Conservation (phyloP, 2,888 invertebrate genomes). For the Achlya flavicornis region DNA sequence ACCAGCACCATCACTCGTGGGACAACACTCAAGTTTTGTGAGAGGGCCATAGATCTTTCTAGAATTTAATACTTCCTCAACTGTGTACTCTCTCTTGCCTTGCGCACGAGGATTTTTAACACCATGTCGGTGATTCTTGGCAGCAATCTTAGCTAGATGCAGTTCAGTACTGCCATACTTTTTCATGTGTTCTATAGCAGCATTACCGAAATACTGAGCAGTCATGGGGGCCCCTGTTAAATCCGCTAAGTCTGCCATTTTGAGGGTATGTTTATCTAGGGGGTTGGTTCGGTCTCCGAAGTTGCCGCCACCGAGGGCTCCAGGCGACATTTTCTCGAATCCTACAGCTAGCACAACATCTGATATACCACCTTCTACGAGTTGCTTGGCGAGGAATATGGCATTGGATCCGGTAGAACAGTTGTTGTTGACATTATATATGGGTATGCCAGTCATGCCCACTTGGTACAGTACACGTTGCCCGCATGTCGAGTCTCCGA, state of each 20-base stretch:
- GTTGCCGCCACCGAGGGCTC: conserved; percentile 90
- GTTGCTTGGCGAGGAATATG: conserved; percentile 94
- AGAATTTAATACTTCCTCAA: conserved; percentile 95
- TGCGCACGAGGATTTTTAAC: conserved; percentile 98
- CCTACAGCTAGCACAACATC: conserved; percentile 97
- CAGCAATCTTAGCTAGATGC: conserved; percentile 98
- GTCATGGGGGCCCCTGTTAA: conserved; percentile 93
- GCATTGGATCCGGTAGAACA: conserved; percentile 99
- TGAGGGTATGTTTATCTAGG: conserved; percentile 92
- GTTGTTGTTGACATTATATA: conserved; percentile 99
- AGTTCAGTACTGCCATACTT: conserved; percentile 96
- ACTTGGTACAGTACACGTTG: conserved; percentile 97
- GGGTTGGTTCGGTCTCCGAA: conserved; percentile 94
- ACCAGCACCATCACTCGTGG: conserved; percentile 99
- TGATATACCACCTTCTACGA: conserved; percentile 93
- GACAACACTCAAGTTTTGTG: conserved; percentile 98
- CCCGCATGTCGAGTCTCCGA: conserved; percentile 97
- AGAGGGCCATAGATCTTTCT: conserved; percentile 95
- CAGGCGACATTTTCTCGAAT: conserved; percentile 99
- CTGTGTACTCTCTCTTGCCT: conserved; percentile 94
- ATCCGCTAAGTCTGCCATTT: conserved; percentile 93
- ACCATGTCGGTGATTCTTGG: conserved; percentile 98
- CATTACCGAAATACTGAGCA: conserved; percentile 98
- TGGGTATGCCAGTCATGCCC: conserved; percentile 98
- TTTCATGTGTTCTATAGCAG: conserved; percentile 97